Evolutionary conservation across 2,888 invertebrate genomes (phyloP).

Genomic region (Boloria selene): DNA sequence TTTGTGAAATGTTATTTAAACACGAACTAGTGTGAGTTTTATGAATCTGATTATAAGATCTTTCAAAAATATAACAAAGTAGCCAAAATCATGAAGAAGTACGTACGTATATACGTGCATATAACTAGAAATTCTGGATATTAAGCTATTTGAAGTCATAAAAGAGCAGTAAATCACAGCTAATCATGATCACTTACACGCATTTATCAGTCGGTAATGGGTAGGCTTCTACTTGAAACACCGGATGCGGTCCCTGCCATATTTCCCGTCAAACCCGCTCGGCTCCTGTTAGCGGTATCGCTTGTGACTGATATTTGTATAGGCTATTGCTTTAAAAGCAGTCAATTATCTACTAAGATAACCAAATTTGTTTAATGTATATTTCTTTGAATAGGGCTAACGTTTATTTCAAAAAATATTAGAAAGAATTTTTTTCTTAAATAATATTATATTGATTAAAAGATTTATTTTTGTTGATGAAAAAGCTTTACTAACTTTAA

Average conservation of each 20-base stretch:
- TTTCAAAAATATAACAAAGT: no score
- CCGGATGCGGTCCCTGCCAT: constrained; percentile 43
- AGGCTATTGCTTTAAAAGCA: constrained; percentile 20
- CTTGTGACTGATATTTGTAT: constrained; percentile 34
- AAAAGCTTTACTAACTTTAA: no score
- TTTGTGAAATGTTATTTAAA: no score
- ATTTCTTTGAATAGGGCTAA: neutral
- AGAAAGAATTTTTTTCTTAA: no score
- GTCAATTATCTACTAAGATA: constrained; percentile 11
- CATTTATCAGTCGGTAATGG: constrained; percentile 33
- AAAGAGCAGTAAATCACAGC: constrained; percentile 22
- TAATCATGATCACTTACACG: constrained; percentile 22
- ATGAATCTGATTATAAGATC: no score
- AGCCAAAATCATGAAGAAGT: no score
- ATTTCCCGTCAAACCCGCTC: constrained; percentile 41
- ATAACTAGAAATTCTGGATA: neutral
- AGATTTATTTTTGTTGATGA: no score
- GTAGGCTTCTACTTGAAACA: constrained; percentile 24
- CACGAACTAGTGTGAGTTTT: no score
- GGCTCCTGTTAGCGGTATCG: constrained; percentile 31
- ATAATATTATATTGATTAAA: no score
- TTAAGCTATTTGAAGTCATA: constrained; percentile 11
- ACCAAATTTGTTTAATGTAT: constrained; percentile 14
- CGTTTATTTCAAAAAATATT: no score
- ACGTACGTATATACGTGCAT: neutral